phyloP scores from a whole-genome alignment of 1,140 invertebrate genomes.

The Ostrea denselamellosa region DNA sequence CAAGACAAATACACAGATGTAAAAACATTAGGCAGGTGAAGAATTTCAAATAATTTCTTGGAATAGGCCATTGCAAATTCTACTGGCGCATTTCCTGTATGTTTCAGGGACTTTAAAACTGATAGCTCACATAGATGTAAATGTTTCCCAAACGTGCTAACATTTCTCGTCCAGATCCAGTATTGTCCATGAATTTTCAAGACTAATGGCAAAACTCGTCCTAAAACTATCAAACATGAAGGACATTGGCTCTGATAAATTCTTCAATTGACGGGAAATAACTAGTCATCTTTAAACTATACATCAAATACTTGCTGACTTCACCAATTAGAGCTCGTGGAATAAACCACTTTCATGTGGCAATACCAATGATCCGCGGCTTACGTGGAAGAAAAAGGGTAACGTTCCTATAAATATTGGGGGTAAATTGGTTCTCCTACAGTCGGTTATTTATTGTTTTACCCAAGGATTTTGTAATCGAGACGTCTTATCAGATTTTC shows the following conservation, averaged over 20 bases:
- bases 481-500: conserved; percentile 29
- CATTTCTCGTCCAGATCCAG: too few relatives aligned
- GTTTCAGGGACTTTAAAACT: too few relatives aligned
- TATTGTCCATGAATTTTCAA: too few relatives aligned
- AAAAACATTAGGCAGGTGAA: background rate
- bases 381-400: background rate
- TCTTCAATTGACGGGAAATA: background rate
- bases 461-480: conserved; percentile 21
- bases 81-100: too few relatives aligned
- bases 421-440: conserved; percentile 4
- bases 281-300: background rate
- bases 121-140: too few relatives aligned
- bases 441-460: conserved; percentile 7
- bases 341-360: background rate
- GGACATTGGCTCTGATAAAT: background rate
- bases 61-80: background rate
- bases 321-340: background rate
- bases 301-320: background rate
- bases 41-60: background rate
- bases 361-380: background rate
- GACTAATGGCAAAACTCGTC: too few relatives aligned
- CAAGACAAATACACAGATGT: background rate
- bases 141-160: too few relatives aligned
- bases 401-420: background rate
- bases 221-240: background rate